A percentile compares a stretch with the other conserved stretches of the same genome.
Evolutionary conservation across 2,888 invertebrate species (phyloP).

Genomic region (Drosophila parthenogenetica): DNA sequence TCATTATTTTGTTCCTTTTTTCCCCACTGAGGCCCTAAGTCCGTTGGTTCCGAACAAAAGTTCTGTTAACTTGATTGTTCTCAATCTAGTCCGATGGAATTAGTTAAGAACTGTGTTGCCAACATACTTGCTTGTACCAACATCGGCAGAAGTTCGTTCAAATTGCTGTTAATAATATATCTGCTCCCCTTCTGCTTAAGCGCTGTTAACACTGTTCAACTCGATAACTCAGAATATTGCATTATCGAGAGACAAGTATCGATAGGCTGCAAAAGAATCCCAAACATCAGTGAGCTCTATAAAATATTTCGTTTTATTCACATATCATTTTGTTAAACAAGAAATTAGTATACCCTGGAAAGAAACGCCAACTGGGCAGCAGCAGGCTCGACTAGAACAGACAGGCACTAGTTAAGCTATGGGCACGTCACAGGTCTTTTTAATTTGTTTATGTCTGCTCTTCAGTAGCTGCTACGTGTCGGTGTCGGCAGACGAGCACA

Average conservation of each 20-base stretch:
- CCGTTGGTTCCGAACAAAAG: not conserved
- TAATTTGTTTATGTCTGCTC: conserved; percentile 75
- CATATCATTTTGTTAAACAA: conserved; percentile 37
- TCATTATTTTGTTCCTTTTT: too few species aligned
- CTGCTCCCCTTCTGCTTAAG: too few species aligned
- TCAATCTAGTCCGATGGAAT: not conserved
- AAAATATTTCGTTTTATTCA: conserved; percentile 51
- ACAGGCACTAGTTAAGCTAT: conserved; percentile 33
- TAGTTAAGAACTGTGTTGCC: conserved; percentile 6
- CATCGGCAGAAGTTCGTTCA: not conserved
- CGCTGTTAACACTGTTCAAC: not conserved
- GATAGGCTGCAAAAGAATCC: conserved; percentile 22
- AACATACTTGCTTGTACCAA: not conserved
- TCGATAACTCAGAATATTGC: not conserved
- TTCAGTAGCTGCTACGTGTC: conserved; percentile 68
- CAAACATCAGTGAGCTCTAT: conserved; percentile 31
- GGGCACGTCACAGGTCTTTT: conserved; percentile 28
- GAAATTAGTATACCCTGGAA: conserved; percentile 36
- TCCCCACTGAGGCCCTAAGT: too few species aligned
- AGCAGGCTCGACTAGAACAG: conserved; percentile 26
- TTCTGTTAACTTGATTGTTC: conserved; percentile 37
- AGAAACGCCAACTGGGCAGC: conserved; percentile 25
- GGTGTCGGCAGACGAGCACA: conserved; percentile 89
- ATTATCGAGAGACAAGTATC: conserved; percentile 10
- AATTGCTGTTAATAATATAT: too few species aligned